Base-by-base conservation (phyloP, 2,797 vertebrate genomes). In the Macrochelys suwanniensis region DNA sequence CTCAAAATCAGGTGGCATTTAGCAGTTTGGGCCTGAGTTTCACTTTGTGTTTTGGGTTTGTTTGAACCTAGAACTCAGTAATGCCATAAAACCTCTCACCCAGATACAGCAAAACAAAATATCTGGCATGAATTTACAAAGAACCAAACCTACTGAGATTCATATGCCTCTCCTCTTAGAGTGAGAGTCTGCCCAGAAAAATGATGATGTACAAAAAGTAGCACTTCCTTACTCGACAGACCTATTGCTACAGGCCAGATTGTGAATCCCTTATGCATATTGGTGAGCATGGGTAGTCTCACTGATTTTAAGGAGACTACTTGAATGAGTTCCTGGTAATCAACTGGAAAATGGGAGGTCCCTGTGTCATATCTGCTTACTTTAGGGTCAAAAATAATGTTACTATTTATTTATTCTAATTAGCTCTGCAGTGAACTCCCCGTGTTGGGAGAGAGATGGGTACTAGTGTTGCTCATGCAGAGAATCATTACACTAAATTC, bases 401-500 rank as follows among this genome's bases (percentile, higher is more conserved):
- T 93, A 37, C 17, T 45, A 28, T 53, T 1, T 89, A 85, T 85
- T 85, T 85, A 93, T 57, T 6, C 47, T 13, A 23, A 79, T 92
- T 80, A 78, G 57, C 28, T 93, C n/a, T 90, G 68, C 17, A 78
- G 54, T 11, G 74, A 17, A 80, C 84, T 93, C 57, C 79, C 84
- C 37, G 11, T 33, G 83, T 82, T 88, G 57, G 26, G n/a, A 79
- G 84, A 85, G 31, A 61, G 31, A 61, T 61, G 31, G 31, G 13
- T n/a, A 33, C 15, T 61, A 61, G 59, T 8, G 15, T 33, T 5
- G n/a, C 54, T 56, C 47, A 59, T 49, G 37, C 77, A 57, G 13
- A 89, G 86, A 92, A 85, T 2, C 0, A 19, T 23, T 92, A 95
- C 94, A 54, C 54, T 92, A 82, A 93, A 82, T 81, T 94, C 84